Percentiles rank a stretch among this genome's conserved stretches.
phyloP scores from a whole-genome alignment of 1,140 invertebrate species.

The Rhynchophorus ferrugineus region DNA sequence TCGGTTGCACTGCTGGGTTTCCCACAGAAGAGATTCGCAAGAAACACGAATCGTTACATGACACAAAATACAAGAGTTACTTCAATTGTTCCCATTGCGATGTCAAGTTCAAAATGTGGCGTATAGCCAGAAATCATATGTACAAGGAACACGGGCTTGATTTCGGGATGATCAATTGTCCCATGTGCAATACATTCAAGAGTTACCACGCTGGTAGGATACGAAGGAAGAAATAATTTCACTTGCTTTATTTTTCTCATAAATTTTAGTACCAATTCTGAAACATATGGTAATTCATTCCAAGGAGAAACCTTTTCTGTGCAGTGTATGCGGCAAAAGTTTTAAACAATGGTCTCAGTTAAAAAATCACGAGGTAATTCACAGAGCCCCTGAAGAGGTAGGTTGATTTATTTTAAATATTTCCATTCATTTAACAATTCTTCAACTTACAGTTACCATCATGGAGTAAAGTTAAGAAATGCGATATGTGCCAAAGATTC shows the following conservation, averaged over 20 bases:
- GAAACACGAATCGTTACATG: constrained; percentile 47
- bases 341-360: constrained; percentile 60
- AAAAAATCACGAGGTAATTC: constrained; percentile 52
- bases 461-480: constrained; percentile 60
- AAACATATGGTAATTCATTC: constrained; percentile 55
- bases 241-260: too few species aligned
- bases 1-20: constrained; percentile 47
- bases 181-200: constrained; percentile 52
- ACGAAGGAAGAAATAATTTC: too few species aligned
- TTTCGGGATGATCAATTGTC: constrained; percentile 57
- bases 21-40: constrained; percentile 41
- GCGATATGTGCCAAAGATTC: constrained; percentile 57
- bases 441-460: constrained; percentile 33
- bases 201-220: constrained; percentile 46
- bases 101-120: constrained; percentile 50
- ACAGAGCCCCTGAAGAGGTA: constrained; percentile 44
- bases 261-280: constrained; percentile 20
- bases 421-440: not conserved
- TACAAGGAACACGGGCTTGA: constrained; percentile 61
- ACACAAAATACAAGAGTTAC: constrained; percentile 36
- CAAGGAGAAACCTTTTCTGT: constrained; percentile 50
- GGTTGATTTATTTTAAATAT: constrained; percentile 4
- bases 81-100: constrained; percentile 49
- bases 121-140: constrained; percentile 54
- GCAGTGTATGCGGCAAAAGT: constrained; percentile 52